Evolutionary conservation across 2,888 invertebrate species (phyloP).

Genomic region (Psylliodes chrysocephalus): DNA sequence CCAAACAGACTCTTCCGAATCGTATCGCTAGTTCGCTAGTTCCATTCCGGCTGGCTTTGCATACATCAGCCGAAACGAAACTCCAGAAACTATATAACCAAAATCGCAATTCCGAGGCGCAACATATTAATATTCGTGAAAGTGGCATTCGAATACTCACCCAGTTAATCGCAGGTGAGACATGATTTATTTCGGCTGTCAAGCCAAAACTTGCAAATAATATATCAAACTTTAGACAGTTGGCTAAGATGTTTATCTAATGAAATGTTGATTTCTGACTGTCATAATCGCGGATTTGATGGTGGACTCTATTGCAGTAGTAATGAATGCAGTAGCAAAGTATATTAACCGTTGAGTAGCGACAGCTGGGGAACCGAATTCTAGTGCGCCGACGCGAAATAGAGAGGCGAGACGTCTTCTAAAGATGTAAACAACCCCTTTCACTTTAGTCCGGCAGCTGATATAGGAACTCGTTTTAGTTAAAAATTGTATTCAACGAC

Average conservation of each 20-base stretch:
- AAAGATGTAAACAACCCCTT: too few relatives aligned
- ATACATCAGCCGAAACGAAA: conserved; percentile 12
- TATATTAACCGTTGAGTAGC: too few relatives aligned
- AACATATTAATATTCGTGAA: conserved; percentile 60
- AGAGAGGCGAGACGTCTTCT: too few relatives aligned
- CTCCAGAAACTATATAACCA: neutral
- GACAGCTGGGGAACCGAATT: too few relatives aligned
- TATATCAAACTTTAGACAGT: conserved; percentile 51
- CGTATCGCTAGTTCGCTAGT: neutral
- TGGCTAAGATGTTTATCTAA: conserved; percentile 1
- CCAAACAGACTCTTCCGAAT: too few relatives aligned
- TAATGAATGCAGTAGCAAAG: too few relatives aligned
- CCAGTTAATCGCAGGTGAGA: conserved; percentile 61
- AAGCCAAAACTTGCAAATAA: conserved; percentile 55
- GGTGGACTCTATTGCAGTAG: too few relatives aligned
- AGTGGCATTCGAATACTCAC: conserved; percentile 60
- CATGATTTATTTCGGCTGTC: conserved; percentile 58
- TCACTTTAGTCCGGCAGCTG: too few relatives aligned
- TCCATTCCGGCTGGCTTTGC: conserved; percentile 6
- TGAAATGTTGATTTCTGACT: neutral
- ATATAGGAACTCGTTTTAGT: too few relatives aligned
- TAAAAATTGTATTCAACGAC: too few relatives aligned
- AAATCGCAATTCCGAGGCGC: conserved; percentile 4
- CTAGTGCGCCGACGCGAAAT: too few relatives aligned
- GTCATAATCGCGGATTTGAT: too few relatives aligned